phyloP scores from a whole-genome alignment of 1,140 invertebrate species.

The Papilio aristodemus region DNA sequence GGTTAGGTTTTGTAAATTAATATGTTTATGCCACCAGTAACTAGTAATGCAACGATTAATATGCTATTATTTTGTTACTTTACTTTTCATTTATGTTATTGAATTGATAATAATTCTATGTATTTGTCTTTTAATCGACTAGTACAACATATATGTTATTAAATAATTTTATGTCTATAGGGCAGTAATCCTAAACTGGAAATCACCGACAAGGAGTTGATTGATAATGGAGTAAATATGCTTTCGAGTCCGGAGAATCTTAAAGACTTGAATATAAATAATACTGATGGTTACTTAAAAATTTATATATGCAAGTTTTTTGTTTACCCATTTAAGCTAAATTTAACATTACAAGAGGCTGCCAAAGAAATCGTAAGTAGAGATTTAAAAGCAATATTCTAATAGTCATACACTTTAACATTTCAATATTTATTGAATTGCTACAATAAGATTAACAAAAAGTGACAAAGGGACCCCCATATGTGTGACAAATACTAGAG shows the following conservation, averaged over 20 bases:
- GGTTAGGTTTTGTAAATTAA: constrained; percentile 35
- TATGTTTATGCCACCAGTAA: too few species aligned
- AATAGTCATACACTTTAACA: too few species aligned
- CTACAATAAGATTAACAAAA: too few species aligned
- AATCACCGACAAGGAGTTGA: constrained; percentile 46
- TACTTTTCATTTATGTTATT: not conserved
- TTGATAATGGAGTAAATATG: constrained; percentile 53
- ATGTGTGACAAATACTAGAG: too few species aligned
- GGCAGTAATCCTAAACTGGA: constrained; percentile 55
- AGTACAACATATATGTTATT: too few species aligned
- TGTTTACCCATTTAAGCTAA: constrained; percentile 53
- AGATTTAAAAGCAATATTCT: not conserved
- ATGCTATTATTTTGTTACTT: not conserved
- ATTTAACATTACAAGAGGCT: constrained; percentile 50
- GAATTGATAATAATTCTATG: not conserved
- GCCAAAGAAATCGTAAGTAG: constrained; percentile 55
- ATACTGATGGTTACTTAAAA: constrained; percentile 41
- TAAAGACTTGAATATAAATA: constrained; percentile 43
- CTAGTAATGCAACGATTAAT: not conserved
- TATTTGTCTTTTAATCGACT: too few species aligned
- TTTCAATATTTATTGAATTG: too few species aligned
- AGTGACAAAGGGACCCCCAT: too few species aligned
- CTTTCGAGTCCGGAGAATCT: constrained; percentile 46
- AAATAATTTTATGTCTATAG: constrained; percentile 41
- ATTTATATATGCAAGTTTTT: constrained; percentile 46